phyloP scores from a whole-genome alignment of 2,797 vertebrate genomes.

The Gouania willdenowi region DNA sequence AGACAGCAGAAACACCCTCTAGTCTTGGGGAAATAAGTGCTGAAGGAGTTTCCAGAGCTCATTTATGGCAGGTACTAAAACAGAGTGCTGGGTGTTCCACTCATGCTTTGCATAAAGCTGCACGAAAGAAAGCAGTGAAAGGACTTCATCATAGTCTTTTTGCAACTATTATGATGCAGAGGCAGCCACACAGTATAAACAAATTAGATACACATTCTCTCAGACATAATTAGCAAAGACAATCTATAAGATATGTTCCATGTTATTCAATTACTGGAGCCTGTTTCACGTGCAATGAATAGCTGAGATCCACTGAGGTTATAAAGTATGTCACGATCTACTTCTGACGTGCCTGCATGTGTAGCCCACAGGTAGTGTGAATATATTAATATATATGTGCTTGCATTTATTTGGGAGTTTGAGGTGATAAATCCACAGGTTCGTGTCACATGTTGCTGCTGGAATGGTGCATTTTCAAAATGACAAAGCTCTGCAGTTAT shows the following conservation, averaged over 20 bases:
- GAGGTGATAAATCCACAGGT: background rate
- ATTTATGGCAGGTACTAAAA: background rate
- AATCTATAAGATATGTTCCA: constrained; percentile 21
- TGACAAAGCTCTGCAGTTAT: background rate
- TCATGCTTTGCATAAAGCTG: background rate
- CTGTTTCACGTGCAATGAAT: constrained; percentile 20
- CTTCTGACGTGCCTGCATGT: constrained; percentile 6
- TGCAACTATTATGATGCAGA: background rate
- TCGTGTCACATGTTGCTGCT: constrained; percentile 4
- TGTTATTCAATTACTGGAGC: constrained; percentile 20
- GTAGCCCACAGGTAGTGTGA: constrained; percentile 4
- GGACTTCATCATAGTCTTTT: too few relatives aligned
- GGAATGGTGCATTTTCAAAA: constrained; percentile 2
- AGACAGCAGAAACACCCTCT: background rate
- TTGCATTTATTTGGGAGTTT: background rate
- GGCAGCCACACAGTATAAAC: background rate
- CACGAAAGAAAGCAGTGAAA: too few relatives aligned
- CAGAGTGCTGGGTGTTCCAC: background rate
- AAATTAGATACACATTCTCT: background rate
- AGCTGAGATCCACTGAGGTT: constrained; percentile 32
- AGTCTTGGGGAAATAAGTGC: too few relatives aligned
- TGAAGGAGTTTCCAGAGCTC: constrained; percentile 3
- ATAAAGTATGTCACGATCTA: constrained; percentile 40
- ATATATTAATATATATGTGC: background rate
- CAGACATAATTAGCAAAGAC: constrained; percentile 27